These are phyloP conservation scores for Orius insidiosus DNA, from an alignment of 1,140 invertebrate species.

Conservation along the genomic window DNA sequence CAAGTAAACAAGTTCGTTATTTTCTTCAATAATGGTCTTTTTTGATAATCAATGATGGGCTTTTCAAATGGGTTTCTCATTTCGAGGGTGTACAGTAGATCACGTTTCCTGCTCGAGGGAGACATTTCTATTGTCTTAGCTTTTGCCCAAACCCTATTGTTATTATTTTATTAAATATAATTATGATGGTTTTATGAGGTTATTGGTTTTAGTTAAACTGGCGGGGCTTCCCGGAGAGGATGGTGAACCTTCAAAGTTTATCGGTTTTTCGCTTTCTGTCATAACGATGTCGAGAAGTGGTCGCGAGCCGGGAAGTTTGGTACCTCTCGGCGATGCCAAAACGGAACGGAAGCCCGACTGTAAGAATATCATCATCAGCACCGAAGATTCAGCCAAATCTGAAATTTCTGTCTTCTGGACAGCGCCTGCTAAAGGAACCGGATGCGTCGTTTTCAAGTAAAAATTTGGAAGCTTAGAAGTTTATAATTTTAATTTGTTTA, in stretches of 20 bases:
- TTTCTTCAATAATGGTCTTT: no score
- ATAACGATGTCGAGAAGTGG: constrained; percentile 28
- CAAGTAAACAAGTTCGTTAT: no score
- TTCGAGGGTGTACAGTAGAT: no score
- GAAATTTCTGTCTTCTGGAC: constrained; percentile 57
- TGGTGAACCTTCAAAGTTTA: constrained; percentile 37
- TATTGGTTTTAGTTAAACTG: constrained; percentile 4
- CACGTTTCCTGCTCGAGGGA: no score
- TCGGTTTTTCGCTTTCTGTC: constrained; percentile 47
- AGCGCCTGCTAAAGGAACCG: constrained; percentile 45
- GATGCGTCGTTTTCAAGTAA: constrained; percentile 55
- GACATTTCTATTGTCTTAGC: no score
- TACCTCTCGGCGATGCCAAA: constrained; percentile 36
- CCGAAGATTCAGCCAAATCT: constrained; percentile 46
- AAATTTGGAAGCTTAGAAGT: no score
- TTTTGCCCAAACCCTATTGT: no score
- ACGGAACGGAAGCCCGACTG: constrained; percentile 57
- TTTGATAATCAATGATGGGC: no score
- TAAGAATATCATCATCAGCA: constrained; percentile 54
- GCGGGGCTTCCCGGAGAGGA: constrained; percentile 6
- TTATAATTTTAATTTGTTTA: no score
- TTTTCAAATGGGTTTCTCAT: no score
- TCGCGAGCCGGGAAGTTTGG: constrained; percentile 26
- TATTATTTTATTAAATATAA: no score
- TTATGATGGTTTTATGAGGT: no score